Evolutionary conservation across 2,113 vertebrate genomes (phyloP), one percentile per base, ranked within the genome.

Genomic region (Anoura caudifer): DNA sequence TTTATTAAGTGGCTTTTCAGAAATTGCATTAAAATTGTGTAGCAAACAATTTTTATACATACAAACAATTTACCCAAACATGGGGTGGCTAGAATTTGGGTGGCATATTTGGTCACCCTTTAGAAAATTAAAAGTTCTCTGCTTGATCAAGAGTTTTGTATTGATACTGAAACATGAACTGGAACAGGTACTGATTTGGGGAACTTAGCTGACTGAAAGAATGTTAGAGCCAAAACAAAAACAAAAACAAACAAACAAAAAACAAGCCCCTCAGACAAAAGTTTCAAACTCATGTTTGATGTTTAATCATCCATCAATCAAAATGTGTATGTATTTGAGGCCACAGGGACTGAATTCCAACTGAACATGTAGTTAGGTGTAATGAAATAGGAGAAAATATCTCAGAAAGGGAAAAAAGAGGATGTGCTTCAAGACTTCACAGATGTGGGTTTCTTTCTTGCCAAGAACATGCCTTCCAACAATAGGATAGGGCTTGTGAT

Each of bases 381-480:
- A 94, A 59, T 56, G 10, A 93, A 95, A 96, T 38, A 79, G 43
- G 41, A 84, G 41, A 70, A 50, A 91, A 50, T 84, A 9, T 87
- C 61, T 88, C 43, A 95, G 59, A 91, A 79, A 82, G 14, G 24
- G 59, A 22, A 67, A 81, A 45, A 80, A 83, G 52, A 83, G 24
- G 47, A 83, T 26, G 81, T 8, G 13, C 52, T 93, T 82, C 77
- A 26, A 83, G 87, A 87, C 50, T 93, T 73, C 69, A 93, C 94
- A 95, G 86, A 96, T 69, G 87, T 95, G 90, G 54, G 15, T 19
- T 81, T 73, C 43, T 79, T 79, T 65, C 75, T 73, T 96, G 94
- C 95, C 95, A 95, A 93, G 82, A 82, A 72, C 65, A 72, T 82
- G 89, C 65, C 89, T 96, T 83, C 82, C 63, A 88, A 95, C 65